Percentiles rank a stretch among this genome's conserved stretches.
These are phyloP conservation scores for Diaperis boleti DNA, from an alignment of 2,888 invertebrate species.

Conservation along the genomic window DNA sequence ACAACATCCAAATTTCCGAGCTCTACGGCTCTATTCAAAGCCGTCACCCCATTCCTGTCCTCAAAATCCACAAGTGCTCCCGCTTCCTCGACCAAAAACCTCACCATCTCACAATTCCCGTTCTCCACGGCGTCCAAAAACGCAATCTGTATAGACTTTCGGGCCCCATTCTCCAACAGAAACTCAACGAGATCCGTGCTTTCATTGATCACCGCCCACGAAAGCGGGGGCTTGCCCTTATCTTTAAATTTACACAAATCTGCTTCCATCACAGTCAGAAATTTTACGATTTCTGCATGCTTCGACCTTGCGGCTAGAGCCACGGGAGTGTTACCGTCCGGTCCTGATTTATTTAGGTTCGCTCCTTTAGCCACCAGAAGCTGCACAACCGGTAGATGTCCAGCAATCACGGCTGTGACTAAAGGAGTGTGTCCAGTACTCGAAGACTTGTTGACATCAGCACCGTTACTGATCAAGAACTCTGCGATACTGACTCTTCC, in stretches of 20 bases:
- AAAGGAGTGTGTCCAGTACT: not conserved
- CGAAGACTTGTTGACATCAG: not conserved
- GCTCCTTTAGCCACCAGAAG: conserved; percentile 5
- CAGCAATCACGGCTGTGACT: not conserved
- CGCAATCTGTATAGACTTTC: not conserved
- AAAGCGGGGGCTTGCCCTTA: conserved; percentile 1
- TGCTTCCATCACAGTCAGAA: not conserved
- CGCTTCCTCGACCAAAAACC: not conserved
- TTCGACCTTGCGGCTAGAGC: not conserved
- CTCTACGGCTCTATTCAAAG: not conserved
- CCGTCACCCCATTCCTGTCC: not conserved
- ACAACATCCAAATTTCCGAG: not conserved
- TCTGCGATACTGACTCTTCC: not conserved
- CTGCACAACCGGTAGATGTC: not conserved
- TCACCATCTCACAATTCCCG: not conserved
- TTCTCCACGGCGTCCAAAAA: not conserved
- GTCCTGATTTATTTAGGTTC: not conserved
- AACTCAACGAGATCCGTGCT: not conserved
- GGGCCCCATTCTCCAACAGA: not conserved
- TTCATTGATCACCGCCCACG: conserved; percentile 10
- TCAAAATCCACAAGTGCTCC: not conserved
- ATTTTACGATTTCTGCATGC: conserved; percentile 6
- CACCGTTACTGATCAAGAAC: not conserved
- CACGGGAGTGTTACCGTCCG: conserved; percentile 2
- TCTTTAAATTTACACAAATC: not conserved